phyloP scores from a whole-genome alignment of 2,888 invertebrate genomes.

The Parnassius apollo region DNA sequence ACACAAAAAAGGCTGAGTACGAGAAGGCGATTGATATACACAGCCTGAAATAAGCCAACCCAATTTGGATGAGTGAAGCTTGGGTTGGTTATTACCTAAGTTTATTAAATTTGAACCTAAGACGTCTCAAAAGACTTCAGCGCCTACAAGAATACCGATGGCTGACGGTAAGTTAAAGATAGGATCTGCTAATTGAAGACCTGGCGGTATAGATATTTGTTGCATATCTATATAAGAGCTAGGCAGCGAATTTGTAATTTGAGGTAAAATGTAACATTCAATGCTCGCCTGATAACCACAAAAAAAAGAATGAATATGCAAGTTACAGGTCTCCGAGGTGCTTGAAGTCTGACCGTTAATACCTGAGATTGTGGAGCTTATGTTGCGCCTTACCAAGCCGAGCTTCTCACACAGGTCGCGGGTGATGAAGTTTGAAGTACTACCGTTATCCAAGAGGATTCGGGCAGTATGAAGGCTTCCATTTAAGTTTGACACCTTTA shows the following conservation, averaged over 20 bases:
- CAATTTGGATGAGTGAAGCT: too few species aligned
- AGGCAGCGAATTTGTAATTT: not conserved
- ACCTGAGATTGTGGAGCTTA: slow-evolving; percentile 33
- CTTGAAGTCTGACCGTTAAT: slow-evolving; percentile 30
- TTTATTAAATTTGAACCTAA: too few species aligned
- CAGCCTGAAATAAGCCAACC: not conserved
- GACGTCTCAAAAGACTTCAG: too few species aligned
- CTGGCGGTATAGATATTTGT: too few species aligned
- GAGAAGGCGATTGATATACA: not conserved
- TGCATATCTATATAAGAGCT: not conserved
- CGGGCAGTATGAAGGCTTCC: slow-evolving; percentile 20
- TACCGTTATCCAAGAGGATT: slow-evolving; percentile 29
- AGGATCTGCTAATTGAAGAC: too few species aligned
- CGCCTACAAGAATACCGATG: too few species aligned
- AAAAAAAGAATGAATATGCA: not conserved
- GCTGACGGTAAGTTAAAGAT: too few species aligned
- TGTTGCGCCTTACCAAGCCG: slow-evolving; percentile 26
- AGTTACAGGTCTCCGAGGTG: slow-evolving; percentile 25
- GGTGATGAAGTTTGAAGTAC: slow-evolving; percentile 32
- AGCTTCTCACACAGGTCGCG: slow-evolving; percentile 29
- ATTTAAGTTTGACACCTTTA: slow-evolving; percentile 20
- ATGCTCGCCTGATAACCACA: not conserved
- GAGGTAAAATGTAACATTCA: not conserved
- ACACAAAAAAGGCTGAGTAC: too few species aligned
- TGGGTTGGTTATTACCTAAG: too few species aligned